Evolutionary conservation across 2,797 vertebrate genomes (phyloP).

Genomic region (Mastacembelus armatus): DNA sequence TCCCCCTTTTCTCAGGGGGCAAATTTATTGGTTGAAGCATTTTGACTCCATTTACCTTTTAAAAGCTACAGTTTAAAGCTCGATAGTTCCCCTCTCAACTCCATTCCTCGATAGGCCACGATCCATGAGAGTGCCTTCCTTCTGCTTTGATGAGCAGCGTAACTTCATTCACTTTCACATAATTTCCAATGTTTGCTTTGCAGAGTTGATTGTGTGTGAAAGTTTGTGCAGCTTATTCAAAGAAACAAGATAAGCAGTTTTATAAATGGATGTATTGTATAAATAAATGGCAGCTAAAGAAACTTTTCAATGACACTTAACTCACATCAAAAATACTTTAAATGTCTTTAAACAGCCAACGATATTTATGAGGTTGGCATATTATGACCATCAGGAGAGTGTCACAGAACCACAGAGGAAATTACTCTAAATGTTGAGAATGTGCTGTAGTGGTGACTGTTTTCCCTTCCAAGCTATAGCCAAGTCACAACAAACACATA

Average conservation of each 20-base stretch:
- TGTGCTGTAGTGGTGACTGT: conserved; percentile 25
- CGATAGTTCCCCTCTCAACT: conserved; percentile 63
- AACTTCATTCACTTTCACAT: conserved; percentile 30
- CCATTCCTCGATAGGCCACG: conserved; percentile 63
- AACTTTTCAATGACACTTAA: background rate
- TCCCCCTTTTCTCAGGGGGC: conserved; percentile 78
- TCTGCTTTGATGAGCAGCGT: conserved; percentile 59
- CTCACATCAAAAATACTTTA: no score
- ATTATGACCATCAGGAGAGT: conserved; percentile 75
- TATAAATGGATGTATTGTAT: background rate
- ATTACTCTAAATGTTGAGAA: conserved; percentile 66
- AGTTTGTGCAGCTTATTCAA: background rate
- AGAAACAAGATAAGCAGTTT: background rate
- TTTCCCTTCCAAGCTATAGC: background rate
- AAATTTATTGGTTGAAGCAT: conserved; percentile 81
- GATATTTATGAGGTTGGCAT: conserved; percentile 76
- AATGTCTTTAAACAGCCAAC: conserved; percentile 74
- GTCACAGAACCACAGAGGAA: conserved; percentile 65
- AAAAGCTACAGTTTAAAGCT: conserved; percentile 81
- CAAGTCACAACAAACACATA: conserved; percentile 6
- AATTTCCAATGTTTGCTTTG: conserved; percentile 20
- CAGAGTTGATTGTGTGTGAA: background rate
- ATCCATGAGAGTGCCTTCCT: conserved; percentile 53
- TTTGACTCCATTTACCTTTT: conserved; percentile 85
- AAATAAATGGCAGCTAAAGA: background rate